Evolutionary conservation across 1,140 invertebrate genomes (phyloP), one percentile per base, ranked within the genome.

Genomic region (Hestina assimilis): DNA sequence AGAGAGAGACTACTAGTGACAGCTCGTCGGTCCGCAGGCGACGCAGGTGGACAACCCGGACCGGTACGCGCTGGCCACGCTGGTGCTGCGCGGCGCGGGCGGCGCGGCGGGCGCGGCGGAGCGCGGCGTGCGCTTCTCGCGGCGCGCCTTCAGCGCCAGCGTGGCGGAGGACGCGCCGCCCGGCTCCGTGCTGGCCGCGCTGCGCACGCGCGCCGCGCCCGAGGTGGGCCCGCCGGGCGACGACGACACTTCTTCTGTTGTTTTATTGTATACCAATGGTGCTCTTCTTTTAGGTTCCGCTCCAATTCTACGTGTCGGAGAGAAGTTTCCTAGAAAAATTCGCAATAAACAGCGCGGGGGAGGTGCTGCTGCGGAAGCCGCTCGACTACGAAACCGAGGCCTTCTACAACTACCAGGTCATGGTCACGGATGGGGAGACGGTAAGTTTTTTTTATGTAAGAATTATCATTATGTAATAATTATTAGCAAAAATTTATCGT

Each of bases 41-140:
- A 95, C 94, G 0, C 96, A 97, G 83, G 90, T 93, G 40, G 95
- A 98, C 80, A 97, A 98, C 89, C 89, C 92, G 0, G 96, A 97
- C 87, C 91, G 96, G 31, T 97, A 96, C 77, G 94, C 96, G 2
- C 83, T 97, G 51, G 93, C 95, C 3, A 97, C 96, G 0, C 87
- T 97, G 24, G 92, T 94, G 43, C 89, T 96, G 19, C 68, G 90
- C 87, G 58, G 65, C 47, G 48, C 52, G 54, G 28, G 21, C 24
- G 29, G 35, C 12, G 95, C 94, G 0, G 87, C 96, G 19, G 89
- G 85, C 69, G 41, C 89, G 72, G 93, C 31, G 8, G 89, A 95
- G 15, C 57, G 89, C 86, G 87, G 96, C 89, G 79, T 89, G 41
- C 90, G 87, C 63, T 98, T 97, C 81, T 84, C 94, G n/a, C 92